Conservation (phyloP, 2,113 vertebrate species). For the Chroicocephalus ridibundus region DNA sequence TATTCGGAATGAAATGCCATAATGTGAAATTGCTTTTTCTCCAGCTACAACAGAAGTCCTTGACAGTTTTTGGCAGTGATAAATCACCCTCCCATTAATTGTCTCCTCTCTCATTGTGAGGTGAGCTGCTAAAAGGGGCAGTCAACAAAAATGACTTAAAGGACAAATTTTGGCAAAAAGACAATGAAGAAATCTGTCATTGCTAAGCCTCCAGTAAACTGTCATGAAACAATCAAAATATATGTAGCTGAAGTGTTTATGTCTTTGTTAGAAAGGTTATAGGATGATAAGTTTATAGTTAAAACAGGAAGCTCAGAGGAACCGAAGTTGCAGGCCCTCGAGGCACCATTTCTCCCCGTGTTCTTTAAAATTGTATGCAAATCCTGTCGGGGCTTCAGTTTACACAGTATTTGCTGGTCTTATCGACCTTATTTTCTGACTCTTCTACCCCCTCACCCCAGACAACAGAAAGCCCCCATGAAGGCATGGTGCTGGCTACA, state of each 20-base stretch:
- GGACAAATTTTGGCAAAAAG: constrained; percentile 98
- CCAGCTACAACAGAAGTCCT: constrained; percentile 98
- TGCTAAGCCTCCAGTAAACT: constrained; percentile 81
- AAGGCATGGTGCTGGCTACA: neutral
- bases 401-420: constrained; percentile 13
- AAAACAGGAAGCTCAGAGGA: constrained; percentile 53
- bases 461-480: neutral
- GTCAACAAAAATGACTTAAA: constrained; percentile 98
- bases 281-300: constrained; percentile 76
- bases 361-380: constrained; percentile 34
- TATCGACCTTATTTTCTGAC: neutral
- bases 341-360: neutral
- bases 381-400: neutral
- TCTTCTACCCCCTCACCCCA: neutral
- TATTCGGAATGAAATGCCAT: constrained; percentile 99
- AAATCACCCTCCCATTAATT: constrained; percentile 99
- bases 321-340: constrained; percentile 49
- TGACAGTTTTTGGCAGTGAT: constrained; percentile 99
- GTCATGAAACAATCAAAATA: constrained; percentile 81
- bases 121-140: constrained; percentile 98
- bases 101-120: constrained; percentile 98
- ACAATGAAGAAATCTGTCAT: constrained; percentile 86
- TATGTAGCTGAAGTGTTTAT: constrained; percentile 79
- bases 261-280: constrained; percentile 82
- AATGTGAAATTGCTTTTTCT: constrained; percentile 98